Conservation (phyloP, 2,113 vertebrate genomes). For the Ochotona princeps region DNA sequence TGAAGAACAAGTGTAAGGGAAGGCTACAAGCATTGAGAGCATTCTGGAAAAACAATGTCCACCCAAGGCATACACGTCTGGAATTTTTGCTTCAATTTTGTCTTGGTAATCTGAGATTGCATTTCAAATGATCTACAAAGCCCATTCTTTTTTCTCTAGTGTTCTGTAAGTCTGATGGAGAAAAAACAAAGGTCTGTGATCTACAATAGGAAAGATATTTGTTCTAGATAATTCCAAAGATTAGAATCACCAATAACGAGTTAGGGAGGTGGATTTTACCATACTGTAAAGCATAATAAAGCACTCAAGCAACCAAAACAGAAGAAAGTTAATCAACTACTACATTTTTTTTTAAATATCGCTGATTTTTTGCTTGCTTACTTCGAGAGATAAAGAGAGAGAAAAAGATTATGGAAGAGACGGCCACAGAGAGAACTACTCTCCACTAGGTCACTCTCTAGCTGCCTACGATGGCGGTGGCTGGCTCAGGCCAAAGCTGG, state of each 20-base stretch:
- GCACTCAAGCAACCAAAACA: not conserved
- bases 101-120: conserved; percentile 11
- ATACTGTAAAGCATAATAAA: not conserved
- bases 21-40: not conserved
- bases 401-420: no score
- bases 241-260: conserved; percentile 5
- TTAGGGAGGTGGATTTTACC: not conserved
- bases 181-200: not conserved
- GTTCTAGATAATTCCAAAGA: not conserved
- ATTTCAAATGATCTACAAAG: conserved; percentile 25
- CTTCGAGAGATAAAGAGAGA: no score
- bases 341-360: no score
- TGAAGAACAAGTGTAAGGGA: not conserved
- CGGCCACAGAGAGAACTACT: no score
- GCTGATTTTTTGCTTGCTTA: no score
- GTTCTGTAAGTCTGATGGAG: conserved; percentile 9
- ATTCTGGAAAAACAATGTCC: not conserved
- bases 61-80: not conserved
- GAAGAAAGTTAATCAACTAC: not conserved
- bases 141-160: not conserved
- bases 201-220: not conserved
- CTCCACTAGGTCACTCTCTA: no score
- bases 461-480: no score
- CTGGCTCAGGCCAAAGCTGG: no score
- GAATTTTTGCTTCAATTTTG: conserved; percentile 17